phyloP scores from a whole-genome alignment of 1,140 invertebrate species.

The Diploscapter pachys region DNA sequence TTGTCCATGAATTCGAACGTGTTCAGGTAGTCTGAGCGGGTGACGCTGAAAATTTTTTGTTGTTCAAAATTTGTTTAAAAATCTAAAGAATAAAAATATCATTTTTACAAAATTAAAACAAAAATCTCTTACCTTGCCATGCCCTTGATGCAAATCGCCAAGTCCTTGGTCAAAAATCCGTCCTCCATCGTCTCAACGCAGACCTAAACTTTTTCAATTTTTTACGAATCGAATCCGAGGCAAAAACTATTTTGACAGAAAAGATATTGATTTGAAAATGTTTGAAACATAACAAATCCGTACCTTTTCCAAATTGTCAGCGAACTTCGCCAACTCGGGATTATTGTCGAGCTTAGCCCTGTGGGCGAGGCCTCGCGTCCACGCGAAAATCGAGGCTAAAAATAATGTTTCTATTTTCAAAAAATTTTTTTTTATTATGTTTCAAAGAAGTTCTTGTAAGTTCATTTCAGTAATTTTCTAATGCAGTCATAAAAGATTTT shows the following conservation, averaged over 20 bases:
- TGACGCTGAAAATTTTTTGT: constrained; percentile 66
- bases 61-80: background rate
- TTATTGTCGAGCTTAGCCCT: constrained; percentile 89
- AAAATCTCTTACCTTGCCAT: constrained; percentile 11
- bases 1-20: constrained; percentile 97
- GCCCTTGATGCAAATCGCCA: constrained; percentile 94
- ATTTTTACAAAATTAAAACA: background rate
- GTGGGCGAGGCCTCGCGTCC: constrained; percentile 85
- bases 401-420: background rate
- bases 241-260: too few species aligned
- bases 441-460: background rate
- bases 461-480: too few species aligned
- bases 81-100: background rate
- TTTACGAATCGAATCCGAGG: too few species aligned
- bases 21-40: constrained; percentile 83
- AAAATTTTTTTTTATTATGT: too few species aligned
- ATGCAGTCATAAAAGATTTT: too few species aligned
- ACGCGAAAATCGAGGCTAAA: constrained; percentile 89
- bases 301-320: constrained; percentile 62
- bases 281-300: too few species aligned
- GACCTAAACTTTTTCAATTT: constrained; percentile 61
- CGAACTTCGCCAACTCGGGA: constrained; percentile 68
- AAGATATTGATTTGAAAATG: too few species aligned
- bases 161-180: constrained; percentile 92
- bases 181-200: constrained; percentile 89